Evolutionary conservation across 2,797 vertebrate genomes (phyloP), one percentile per base, ranked within the genome.

Genomic region (Lepilemur ruficaudatus): DNA sequence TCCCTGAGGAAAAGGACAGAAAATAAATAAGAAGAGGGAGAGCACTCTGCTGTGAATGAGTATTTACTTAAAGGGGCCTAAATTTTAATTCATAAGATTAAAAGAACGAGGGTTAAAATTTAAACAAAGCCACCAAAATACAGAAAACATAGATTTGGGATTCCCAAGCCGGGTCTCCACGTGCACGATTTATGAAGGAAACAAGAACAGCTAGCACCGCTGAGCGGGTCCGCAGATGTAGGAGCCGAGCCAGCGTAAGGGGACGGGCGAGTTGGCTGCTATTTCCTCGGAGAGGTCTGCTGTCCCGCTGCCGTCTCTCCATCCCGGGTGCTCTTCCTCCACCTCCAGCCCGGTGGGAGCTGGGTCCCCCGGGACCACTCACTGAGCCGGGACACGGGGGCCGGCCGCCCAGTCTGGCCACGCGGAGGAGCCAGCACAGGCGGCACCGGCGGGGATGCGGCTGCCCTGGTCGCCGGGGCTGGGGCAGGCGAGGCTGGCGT

Each of bases 301-400:
- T 35, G 4, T 3, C 82, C 1, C 0, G 1, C 0, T 11, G 41
- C 41, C 23, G 4, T 10, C 4, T 18, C 30, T 17, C 17, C 50
- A 3, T 43, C 55, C 13, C 5, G 8, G 30, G 20, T 15, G 14
- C 1, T 32, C 1, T 15, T 4, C n/a, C 46, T 28, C 78, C 0
- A 1, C 23, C 14, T 35, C 28, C 30, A 55, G 43, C 41, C 73
- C 28, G 15, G 10, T 1, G 14, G 28, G 1, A n/a, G 7, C 32
- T 17, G 30, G 5, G 35, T 20, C 11, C 1, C 2, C 8, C 2
- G 9, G 67, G 30, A 35, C 35, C 2, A 2, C 6, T 3, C 46
- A 13, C 63, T 18, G 32, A 23, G 18, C 61, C 17, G 59, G 48
- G 25, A 23, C 78, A 17, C 0, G 0, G 76, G 76, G 25, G 13